Evolutionary conservation across 1,140 invertebrate species (phyloP).

Genomic region (Lucilia cuprina): DNA sequence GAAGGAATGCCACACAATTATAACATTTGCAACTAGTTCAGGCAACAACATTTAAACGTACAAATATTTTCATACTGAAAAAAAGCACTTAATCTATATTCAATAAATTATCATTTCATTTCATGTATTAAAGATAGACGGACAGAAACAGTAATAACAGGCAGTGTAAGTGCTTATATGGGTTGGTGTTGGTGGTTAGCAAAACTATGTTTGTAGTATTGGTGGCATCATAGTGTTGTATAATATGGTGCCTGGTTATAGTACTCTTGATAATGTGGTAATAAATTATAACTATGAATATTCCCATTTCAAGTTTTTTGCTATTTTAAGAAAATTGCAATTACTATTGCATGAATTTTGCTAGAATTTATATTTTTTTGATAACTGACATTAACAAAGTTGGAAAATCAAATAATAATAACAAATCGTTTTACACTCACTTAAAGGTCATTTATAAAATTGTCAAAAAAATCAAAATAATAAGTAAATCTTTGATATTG

Average conservation of each 20-base stretch:
- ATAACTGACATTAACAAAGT: background rate
- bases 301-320: background rate
- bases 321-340: background rate
- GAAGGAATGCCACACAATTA: background rate
- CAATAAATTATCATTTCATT: constrained; percentile 14
- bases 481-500: background rate
- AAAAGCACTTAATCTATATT: constrained; percentile 9
- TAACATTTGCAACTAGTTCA: background rate
- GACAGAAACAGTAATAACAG: background rate
- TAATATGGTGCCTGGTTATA: background rate
- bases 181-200: background rate
- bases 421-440: background rate
- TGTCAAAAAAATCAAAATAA: background rate
- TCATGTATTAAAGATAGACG: background rate
- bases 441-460: background rate
- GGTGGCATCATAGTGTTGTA: background rate
- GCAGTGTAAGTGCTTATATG: background rate
- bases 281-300: constrained; percentile 8
- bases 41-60: background rate
- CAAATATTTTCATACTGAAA: background rate
- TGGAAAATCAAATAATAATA: constrained; percentile 12
- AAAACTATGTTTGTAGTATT: background rate
- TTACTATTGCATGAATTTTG: background rate
- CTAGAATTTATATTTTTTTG: background rate
- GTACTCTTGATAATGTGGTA: background rate